Base-by-base conservation (phyloP, 2,888 invertebrate genomes). In the Papilio gigon region DNA sequence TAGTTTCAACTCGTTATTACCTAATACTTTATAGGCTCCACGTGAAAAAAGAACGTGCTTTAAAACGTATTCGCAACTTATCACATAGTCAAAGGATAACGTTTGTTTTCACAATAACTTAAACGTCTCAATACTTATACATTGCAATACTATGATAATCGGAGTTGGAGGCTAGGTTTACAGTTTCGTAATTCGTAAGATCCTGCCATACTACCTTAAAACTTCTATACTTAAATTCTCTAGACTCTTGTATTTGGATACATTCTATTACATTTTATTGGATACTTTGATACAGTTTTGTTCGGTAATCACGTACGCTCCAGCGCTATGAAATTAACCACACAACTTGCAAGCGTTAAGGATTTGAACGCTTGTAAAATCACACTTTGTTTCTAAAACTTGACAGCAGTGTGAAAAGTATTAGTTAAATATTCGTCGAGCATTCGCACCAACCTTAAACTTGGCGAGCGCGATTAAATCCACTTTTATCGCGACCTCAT, bases 381-480 rank as follows among this genome's bases (percentile, higher is more conserved):
- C 20, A 58, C 59, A 42, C 42, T 53, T 44, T 61, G 56, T 66
- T 61, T 56, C 60, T 60, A 60, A 50, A 68, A 65, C 58, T 47
- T 30, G 33, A 66, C 61, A 35, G 65, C 42, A 44, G 17, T 14
- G 35, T 47, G 59, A 63, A 58, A 68, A 64, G 30, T 64, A 64
- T 68, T 67, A 35, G 59, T 59, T 64, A 68, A 64, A 60, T 67
- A 70, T 71, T 71, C 72, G 66, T 64, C 71, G 71, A 69, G 74
- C 77, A 76, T 73, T 71, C 75, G 72, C 74, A 74, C 71, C 74
- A 76, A 74, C 77, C 76, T 78, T 75, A 76, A 78, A 78, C 71
- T 77, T 76, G 71, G 75, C 71, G 75, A 73, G 47, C 67, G 72
- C 72, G 76, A 76, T 79, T 80, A 81, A 80, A 80, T 81, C 78